A percentile compares a stretch with the other conserved stretches of the same genome.
These are phyloP conservation scores for Anhinga anhinga DNA, from an alignment of 2,113 vertebrate genomes.

Conservation along the genomic window DNA sequence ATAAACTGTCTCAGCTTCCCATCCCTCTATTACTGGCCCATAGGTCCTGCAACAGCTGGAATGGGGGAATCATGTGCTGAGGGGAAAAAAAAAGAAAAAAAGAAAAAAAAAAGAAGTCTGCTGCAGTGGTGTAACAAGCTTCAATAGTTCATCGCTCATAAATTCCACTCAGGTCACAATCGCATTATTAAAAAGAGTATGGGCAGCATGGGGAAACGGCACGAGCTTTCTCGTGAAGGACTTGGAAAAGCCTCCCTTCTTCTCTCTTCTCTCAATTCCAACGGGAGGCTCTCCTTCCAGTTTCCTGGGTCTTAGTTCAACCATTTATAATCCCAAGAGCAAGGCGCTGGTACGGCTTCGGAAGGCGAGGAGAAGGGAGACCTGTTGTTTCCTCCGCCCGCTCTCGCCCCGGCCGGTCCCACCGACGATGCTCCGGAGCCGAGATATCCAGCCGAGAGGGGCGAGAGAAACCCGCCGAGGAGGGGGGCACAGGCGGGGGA, in stretches of 20 bases:
- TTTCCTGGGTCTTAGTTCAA: slow-evolving; percentile 12
- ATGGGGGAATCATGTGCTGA: background rate
- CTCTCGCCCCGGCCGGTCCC: background rate
- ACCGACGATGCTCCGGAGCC: background rate
- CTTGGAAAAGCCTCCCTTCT: background rate
- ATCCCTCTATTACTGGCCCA: slow-evolving; percentile 10
- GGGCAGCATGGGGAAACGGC: background rate
- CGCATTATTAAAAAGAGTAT: background rate
- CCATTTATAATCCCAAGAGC: slow-evolving; percentile 62
- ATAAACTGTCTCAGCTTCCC: slow-evolving; percentile 34
- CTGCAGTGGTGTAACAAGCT: background rate
- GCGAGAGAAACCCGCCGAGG: background rate
- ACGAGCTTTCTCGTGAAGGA: background rate
- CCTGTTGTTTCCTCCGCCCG: background rate
- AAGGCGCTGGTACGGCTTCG: background rate
- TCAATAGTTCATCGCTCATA: background rate
- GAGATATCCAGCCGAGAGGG: background rate
- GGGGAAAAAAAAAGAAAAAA: background rate
- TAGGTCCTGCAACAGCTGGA: slow-evolving; percentile 11
- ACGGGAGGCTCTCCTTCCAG: slow-evolving; percentile 26
- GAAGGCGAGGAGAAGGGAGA: background rate
- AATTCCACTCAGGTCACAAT: slow-evolving; percentile 48
- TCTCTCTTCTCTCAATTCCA: background rate
- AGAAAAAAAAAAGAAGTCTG: background rate
- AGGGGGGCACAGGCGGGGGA: background rate